Base-by-base conservation (phyloP, 1,140 invertebrate genomes). In the Rhizoglyphus robini region DNA sequence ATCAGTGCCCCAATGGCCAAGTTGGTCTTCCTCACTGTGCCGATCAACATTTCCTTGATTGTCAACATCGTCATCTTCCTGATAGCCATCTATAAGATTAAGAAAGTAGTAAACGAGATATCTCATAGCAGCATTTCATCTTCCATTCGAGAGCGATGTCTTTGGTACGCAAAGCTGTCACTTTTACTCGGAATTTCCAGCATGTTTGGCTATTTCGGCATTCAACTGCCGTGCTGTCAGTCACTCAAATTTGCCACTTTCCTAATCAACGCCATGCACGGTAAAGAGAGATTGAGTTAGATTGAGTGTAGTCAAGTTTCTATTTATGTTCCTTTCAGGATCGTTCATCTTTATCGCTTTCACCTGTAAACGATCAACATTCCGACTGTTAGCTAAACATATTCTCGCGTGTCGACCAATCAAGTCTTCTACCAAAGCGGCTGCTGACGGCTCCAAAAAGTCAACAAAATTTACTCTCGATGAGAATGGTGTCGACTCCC, bases 1-100 rank as follows among this genome's bases (percentile, higher is more conserved):
- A 32, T 54, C 51, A 54, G 51, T 23, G 23, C 8, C 8, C 51
- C 51, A 25, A 25, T 54, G 15, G 23, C 51, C 8, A 54, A 20
- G 51, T 54, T 54, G 20, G 23, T 54, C 51, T 54, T 54, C 20
- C 8, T 54, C 8, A 54, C 51, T 8, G 31, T 20, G 15, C 51
- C 51, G 8, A 54, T 20, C 51, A 8, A 54, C 20, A 5, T 54
- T 8, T 54, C 51, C 8, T 32, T 54, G 51, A 8, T 54, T 5
- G 8, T 20, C 51, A 54, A 54, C 20, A 11, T 54, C 8, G 51
- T 20, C 20, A 32, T 54, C 8, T 54, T 54, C 51, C 8, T 54
- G 15, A 11, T 54, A 11, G 51, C 51, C 51, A 54, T 54, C 51
- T 54, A 27, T 32, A 54, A 54, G 51, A 54, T 54, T 54, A 54